phyloP scores from a whole-genome alignment of 1,140 invertebrate genomes.

The roundworm (Caenorhabditis elegans) region WBcel235 BX284604.4:9847501-9848000 shows the following conservation, averaged over 20 bases:
- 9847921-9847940: not conserved
- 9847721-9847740: not conserved
- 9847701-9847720: too few species aligned
- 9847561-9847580: too few species aligned
- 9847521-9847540: too few species aligned
- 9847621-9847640: too few species aligned
- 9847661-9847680: too few species aligned
- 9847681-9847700: too few species aligned
- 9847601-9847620: too few species aligned
- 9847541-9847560: too few species aligned
- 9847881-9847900: not conserved
- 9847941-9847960: not conserved
- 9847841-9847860: not conserved
- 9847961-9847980: not conserved
- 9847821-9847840: not conserved
- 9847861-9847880: not conserved
- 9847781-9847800: too few species aligned
- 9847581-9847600: too few species aligned
- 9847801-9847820: not conserved
- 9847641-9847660: too few species aligned
- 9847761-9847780: not conserved
- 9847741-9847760: not conserved
- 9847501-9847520: too few species aligned
- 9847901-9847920: not conserved
- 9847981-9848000: not conserved